phyloP scores from a whole-genome alignment of 30 jellyfish, hydroid and myxozoan species.

The Aurelia aurita complex sp. Pacific region DNA sequence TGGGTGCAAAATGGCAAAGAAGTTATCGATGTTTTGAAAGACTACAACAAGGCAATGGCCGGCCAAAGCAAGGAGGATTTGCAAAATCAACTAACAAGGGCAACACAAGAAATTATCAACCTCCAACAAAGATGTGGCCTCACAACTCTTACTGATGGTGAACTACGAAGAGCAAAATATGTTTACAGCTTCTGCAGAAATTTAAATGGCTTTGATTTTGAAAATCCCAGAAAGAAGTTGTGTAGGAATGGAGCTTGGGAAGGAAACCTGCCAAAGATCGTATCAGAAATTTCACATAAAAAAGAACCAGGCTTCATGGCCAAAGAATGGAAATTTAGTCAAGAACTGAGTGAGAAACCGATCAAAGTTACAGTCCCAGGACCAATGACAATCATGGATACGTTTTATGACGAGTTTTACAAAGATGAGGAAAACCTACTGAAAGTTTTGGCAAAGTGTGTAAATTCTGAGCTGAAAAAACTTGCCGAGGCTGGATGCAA shows the following conservation, averaged over 20 bases:
- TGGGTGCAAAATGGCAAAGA: constrained; percentile 80
- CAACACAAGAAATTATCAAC: constrained; percentile 63
- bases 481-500: constrained; percentile 87
- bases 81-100: constrained; percentile 48
- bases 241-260: constrained; percentile 82
- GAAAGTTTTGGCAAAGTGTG: constrained; percentile 51
- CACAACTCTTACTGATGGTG: constrained; percentile 73
- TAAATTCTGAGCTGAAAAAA: constrained; percentile 53
- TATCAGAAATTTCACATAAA: constrained; percentile 49
- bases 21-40: constrained; percentile 42
- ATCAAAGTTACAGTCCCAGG: constrained; percentile 84
- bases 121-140: constrained; percentile 67
- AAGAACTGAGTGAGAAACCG: constrained; percentile 48
- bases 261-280: constrained; percentile 69
- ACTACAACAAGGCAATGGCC: constrained; percentile 59
- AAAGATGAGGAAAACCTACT: constrained; percentile 45
- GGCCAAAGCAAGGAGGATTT: constrained; percentile 35
- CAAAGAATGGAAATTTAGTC: constrained; percentile 73
- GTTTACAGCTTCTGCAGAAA: constrained; percentile 63
- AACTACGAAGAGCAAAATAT: constrained; percentile 70
- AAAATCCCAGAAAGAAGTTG: constrained; percentile 27
- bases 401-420: constrained; percentile 65
- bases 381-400: constrained; percentile 83
- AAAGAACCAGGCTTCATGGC: constrained; percentile 43
- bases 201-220: constrained; percentile 82